Evolutionary conservation across 2,888 invertebrate species (phyloP), one percentile per base, ranked within the genome.

Genomic region (Luperina nickerlii): DNA sequence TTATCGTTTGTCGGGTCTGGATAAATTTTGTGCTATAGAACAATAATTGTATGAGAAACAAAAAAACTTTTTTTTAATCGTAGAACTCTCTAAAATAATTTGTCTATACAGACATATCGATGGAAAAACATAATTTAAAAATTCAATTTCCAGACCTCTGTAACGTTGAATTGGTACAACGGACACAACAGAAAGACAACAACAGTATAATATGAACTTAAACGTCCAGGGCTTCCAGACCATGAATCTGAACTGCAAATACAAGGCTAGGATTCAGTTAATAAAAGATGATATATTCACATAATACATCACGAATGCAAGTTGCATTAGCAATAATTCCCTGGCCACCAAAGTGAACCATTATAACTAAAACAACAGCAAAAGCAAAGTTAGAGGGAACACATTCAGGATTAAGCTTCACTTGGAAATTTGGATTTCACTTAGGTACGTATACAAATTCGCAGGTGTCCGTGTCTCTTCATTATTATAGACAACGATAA

Each of bases 331-430:
- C 91, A 91, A 91, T 93, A 93, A 93, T 90, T 94, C 93, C 93
- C 93, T 89, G 90, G 90, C 92, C 91, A 89, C 93, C 91, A 92
- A 93, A 93, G 92, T 93, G 93, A 91, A 89, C 94, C 94, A 95
- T 95, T 95, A 95, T 94, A 94, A 94, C 94, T 94, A 92, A 92
- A 93, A 92, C 93, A 95, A 94, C 92, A 89, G 90, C 90, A 92
- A 91, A 92, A 92, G 91, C 91, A 93, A 95, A 95, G 94, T 95
- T 94, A 89, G 92, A 91, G 93, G 92, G 90, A 93, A 91, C 89
- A 92, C 93, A 92, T 91, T 92, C 91, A 88, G 94, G 93, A 94
- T 94, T 94, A 93, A 94, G 92, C 92, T 93, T 87, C 84, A 92
- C 92, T 92, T 91, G 87, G 89, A 90, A 93, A 91, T 92, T 90